Evolutionary conservation across 1,140 invertebrate genomes (phyloP).

Genomic region (Procambarus clarkii): DNA sequence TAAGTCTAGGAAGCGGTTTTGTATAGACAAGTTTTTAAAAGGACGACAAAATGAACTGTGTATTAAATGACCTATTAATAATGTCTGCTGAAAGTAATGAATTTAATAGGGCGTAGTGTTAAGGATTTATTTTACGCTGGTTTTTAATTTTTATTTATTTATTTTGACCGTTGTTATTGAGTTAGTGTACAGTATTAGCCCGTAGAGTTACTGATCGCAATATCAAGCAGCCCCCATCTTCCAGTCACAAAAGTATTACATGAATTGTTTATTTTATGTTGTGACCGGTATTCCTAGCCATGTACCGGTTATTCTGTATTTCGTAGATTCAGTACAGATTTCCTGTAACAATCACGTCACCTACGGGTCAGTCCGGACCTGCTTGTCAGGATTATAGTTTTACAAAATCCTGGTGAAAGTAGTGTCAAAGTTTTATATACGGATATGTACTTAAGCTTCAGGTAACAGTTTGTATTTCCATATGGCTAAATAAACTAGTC

Average conservation of each 20-base stretch:
- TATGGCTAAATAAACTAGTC: constrained; percentile 54
- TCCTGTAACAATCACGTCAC: neutral
- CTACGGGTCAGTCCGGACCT: constrained; percentile 48
- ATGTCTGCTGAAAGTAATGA: constrained; percentile 40
- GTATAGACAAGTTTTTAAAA: constrained; percentile 53
- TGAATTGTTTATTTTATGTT: neutral
- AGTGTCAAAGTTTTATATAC: neutral
- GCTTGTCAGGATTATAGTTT: constrained; percentile 49
- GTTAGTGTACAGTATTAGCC: constrained; percentile 64
- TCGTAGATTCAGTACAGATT: neutral
- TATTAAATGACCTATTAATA: constrained; percentile 63
- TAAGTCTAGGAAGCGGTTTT: constrained; percentile 41
- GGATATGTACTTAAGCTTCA: constrained; percentile 27
- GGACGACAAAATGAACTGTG: constrained; percentile 15
- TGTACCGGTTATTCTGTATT: constrained; percentile 27
- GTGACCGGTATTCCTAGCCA: constrained; percentile 10
- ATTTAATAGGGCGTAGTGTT: constrained; percentile 41
- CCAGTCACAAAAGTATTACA: constrained; percentile 39
- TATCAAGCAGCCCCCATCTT: constrained; percentile 32
- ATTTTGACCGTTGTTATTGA: constrained; percentile 43
- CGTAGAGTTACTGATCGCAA: constrained; percentile 26
- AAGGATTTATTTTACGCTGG: constrained; percentile 35
- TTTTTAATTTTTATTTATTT: constrained; percentile 39
- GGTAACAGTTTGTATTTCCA: neutral
- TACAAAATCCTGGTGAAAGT: neutral